These are phyloP conservation scores for Noctua comes DNA, from an alignment of 2,888 invertebrate genomes.

Conservation along the genomic window DNA sequence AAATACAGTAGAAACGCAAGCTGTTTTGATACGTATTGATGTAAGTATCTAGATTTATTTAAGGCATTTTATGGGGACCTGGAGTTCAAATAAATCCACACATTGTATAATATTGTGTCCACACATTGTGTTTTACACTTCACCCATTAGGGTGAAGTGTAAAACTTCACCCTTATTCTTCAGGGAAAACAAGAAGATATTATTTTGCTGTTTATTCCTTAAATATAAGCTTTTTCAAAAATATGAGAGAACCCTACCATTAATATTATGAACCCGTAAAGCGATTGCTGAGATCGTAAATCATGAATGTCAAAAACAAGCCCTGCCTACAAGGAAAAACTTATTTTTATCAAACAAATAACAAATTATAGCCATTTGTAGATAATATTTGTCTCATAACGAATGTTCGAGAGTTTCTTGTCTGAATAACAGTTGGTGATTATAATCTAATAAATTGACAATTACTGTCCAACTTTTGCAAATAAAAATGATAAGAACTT, in stretches of 20 bases:
- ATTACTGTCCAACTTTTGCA: conserved; percentile 11
- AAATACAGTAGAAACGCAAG: background rate
- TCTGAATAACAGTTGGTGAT: conserved; percentile 8
- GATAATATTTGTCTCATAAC: conserved; percentile 21
- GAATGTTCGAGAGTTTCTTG: conserved; percentile 16
- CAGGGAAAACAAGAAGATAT: background rate
- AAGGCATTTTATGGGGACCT: too few relatives aligned
- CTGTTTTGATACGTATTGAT: too few relatives aligned
- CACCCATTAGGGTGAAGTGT: too few relatives aligned
- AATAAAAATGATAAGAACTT: background rate
- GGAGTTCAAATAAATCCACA: background rate
- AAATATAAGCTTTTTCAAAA: background rate
- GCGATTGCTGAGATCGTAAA: conserved; percentile 38
- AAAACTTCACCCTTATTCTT: too few relatives aligned
- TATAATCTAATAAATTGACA: conserved; percentile 19
- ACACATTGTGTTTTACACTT: too few relatives aligned
- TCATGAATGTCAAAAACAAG: conserved; percentile 54
- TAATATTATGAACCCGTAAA: conserved; percentile 24
- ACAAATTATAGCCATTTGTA: conserved; percentile 50
- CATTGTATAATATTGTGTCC: too few relatives aligned
- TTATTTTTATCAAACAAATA: conserved; percentile 51
- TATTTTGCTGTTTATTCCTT: background rate
- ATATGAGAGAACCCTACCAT: background rate
- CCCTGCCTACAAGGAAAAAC: conserved; percentile 22
- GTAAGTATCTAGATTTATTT: background rate